A percentile compares a stretch with the other conserved stretches of the same genome.
These are phyloP conservation scores for Actinostola sp. DNA, from an alignment of 92 coral and sea anemone species.

Conservation along the genomic window DNA sequence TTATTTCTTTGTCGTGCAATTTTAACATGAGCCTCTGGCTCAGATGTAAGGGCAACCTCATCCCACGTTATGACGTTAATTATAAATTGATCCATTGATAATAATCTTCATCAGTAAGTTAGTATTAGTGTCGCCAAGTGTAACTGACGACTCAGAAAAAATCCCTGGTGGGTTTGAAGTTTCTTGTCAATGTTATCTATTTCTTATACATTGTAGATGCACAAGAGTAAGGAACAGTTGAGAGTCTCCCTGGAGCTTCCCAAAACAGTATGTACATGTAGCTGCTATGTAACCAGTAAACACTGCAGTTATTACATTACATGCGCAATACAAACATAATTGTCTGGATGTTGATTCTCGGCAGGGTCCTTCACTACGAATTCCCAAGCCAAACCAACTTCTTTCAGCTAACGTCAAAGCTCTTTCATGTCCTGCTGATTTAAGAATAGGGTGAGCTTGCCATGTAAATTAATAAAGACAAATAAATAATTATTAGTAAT, in stretches of 20 bases:
- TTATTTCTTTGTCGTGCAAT: no score
- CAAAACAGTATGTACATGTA: slow-evolving; percentile 67
- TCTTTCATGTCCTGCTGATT: slow-evolving; percentile 41
- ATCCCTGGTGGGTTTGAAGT: no score
- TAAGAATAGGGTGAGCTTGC: slow-evolving; percentile 31
- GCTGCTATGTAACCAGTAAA: not conserved
- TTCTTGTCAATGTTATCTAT: not conserved
- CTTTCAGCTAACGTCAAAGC: slow-evolving; percentile 37
- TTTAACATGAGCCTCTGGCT: no score
- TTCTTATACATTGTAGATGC: slow-evolving; percentile 12
- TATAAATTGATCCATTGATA: no score
- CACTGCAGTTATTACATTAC: not conserved
- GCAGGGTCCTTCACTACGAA: slow-evolving; percentile 39
- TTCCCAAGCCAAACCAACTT: slow-evolving; percentile 37
- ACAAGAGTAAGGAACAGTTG: slow-evolving; percentile 69
- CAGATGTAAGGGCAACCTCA: no score
- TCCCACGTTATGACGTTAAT: no score
- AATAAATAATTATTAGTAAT: not conserved
- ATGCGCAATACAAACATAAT: no score
- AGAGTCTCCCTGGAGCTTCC: slow-evolving; percentile 83
- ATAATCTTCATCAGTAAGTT: no score
- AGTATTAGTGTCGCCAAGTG: no score
- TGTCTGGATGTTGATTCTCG: not conserved
- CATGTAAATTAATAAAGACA: not conserved
- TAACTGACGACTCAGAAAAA: no score